Evolutionary conservation across 2,888 invertebrate species (phyloP), one percentile per base, ranked within the genome.

Genomic region (Conchocele bisecta): DNA sequence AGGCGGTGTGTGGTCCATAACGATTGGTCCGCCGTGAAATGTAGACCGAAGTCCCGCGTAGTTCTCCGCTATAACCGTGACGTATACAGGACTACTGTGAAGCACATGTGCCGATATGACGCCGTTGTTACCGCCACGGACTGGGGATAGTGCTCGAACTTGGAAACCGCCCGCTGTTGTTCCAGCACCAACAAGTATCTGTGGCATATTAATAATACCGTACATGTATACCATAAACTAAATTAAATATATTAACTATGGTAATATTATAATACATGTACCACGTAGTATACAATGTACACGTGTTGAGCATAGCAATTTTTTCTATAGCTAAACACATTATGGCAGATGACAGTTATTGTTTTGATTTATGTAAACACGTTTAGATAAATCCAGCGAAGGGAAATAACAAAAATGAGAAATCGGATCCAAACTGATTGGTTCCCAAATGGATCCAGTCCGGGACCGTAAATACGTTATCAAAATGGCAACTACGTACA

Each of bases 121-220:
- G 7, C 53, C 33, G 29, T 64, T 60, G 46, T 54, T 48, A 29
- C 48, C 53, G 28, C 42, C 39, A n/a, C 56, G 35, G 15, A 69
- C 61, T 2, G 58, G 35, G 5, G 48, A 53, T 26, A 70, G 58
- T 15, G 70, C 61, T 11, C 24, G 53, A 11, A 78, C 53, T 46
- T 78, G 75, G 26, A 61, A 63, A 22, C 78, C 75, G 11, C 56
- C 58, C 11, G 22, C 13, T 11, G 68, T 75, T 5, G 74, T 78
- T 37, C 78, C 78, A 15, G 57, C 29, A 1, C 78, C 78, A 7
- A 75, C 11, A 46, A 48, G 33, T 37, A 75, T 44, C 33, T 70
- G 70, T 4, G n/a, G 39, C 48, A 70, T 31, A 28, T 26, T 20
- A 29, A 50, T 9, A 35, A 35, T 35, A 17, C 7, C 17, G 17